A percentile compares a stretch with the other conserved stretches of the same genome.
Evolutionary conservation across 2,113 vertebrate species (phyloP).

Genomic region (Psophia crepitans): DNA sequence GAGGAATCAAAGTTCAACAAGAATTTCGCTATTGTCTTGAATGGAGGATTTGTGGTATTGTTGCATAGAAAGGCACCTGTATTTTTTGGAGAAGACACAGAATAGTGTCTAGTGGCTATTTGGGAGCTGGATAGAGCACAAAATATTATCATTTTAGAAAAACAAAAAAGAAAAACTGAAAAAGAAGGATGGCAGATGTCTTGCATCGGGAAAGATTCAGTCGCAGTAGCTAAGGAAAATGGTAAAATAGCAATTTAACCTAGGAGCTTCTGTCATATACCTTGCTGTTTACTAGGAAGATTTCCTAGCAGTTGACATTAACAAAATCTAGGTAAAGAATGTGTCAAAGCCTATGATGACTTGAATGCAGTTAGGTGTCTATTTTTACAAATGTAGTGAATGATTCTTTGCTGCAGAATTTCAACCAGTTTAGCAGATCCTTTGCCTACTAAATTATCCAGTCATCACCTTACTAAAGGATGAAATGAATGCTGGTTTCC

Average conservation of each 20-base stretch:
- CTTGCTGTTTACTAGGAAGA: not conserved
- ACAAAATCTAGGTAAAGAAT: not conserved
- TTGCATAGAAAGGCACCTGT: not conserved
- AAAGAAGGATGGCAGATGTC: not conserved
- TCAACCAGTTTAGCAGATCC: not conserved
- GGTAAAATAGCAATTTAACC: not conserved
- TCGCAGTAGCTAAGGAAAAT: not conserved
- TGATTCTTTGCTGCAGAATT: not conserved
- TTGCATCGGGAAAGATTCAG: not conserved
- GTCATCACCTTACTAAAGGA: not conserved
- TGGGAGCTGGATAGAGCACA: not conserved
- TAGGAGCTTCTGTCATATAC: not conserved
- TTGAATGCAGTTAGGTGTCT: not conserved
- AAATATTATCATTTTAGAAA: not conserved
- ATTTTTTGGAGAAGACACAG: not conserved
- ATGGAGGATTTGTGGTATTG: not conserved
- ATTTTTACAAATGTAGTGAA: not conserved
- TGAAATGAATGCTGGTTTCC: not conserved
- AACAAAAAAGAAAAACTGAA: not conserved
- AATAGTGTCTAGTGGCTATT: not conserved
- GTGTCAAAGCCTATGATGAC: not conserved
- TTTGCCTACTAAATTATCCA: not conserved
- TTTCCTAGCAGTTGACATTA: not conserved
- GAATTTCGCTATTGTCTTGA: not conserved
- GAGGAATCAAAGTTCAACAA: not conserved